These are phyloP conservation scores for Drosophila rellima DNA, from an alignment of 2,888 invertebrate species.

Conservation along the genomic window DNA sequence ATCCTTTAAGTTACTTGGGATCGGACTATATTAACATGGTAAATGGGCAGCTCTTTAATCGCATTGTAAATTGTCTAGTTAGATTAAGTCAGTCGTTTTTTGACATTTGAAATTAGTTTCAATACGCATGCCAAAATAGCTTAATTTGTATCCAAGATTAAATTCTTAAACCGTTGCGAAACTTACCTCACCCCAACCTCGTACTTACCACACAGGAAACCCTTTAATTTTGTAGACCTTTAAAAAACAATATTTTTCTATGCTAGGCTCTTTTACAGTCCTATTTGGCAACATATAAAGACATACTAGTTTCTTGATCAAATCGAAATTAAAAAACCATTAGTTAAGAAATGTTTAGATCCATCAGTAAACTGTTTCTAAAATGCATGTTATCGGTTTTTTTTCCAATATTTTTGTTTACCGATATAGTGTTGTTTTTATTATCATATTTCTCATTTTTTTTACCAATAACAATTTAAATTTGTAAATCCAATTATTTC, in stretches of 20 bases:
- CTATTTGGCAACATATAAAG: background rate
- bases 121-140: no score
- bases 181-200: background rate
- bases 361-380: background rate
- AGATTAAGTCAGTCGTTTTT: no score
- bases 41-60: no score
- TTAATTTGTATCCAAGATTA: no score
- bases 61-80: no score
- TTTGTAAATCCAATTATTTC: constrained; percentile 9
- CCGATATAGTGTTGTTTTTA: constrained; percentile 13
- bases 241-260: background rate
- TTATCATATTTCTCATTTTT: constrained; percentile 6
- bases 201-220: background rate
- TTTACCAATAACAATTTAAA: constrained; percentile 13
- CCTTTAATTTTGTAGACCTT: background rate
- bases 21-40: no score
- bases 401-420: background rate
- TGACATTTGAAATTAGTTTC: no score
- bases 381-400: background rate
- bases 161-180: background rate
- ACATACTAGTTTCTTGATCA: background rate
- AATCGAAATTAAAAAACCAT: background rate
- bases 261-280: background rate
- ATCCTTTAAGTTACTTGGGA: no score
- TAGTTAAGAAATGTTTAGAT: background rate